phyloP scores from a whole-genome alignment of 2,113 vertebrate genomes.

The Lonchura striata region DNA sequence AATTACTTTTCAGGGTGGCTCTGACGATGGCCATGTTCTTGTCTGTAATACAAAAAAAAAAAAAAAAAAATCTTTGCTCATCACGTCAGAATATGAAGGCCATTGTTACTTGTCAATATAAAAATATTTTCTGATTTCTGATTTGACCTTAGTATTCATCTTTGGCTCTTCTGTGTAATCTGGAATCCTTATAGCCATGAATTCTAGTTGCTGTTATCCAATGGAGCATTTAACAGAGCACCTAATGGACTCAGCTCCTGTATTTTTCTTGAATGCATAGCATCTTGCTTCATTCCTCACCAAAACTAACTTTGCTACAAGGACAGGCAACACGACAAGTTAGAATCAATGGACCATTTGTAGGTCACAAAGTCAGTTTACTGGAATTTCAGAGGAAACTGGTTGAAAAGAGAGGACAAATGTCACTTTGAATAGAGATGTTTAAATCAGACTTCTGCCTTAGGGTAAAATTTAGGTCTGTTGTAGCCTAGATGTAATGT shows the following conservation, averaged over 20 bases:
- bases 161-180: neutral
- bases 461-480: slow-evolving; percentile 82
- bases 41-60: slow-evolving; percentile 8
- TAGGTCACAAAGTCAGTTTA: slow-evolving; percentile 83
- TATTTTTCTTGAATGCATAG: slow-evolving; percentile 62
- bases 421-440: slow-evolving; percentile 86
- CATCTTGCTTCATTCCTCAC: slow-evolving; percentile 76
- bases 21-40: neutral
- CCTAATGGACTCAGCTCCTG: slow-evolving; percentile 81
- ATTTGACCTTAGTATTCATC: slow-evolving; percentile 13
- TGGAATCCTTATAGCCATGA: slow-evolving; percentile 5
- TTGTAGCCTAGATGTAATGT: slow-evolving; percentile 80
- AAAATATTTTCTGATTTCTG: slow-evolving; percentile 35
- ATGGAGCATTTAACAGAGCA: slow-evolving; percentile 76
- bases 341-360: slow-evolving; percentile 76
- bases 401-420: slow-evolving; percentile 85
- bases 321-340: slow-evolving; percentile 68
- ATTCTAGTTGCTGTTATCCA: slow-evolving; percentile 54
- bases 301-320: slow-evolving; percentile 67
- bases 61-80: neutral
- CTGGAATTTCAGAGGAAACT: slow-evolving; percentile 85
- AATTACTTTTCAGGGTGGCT: slow-evolving; percentile 62
- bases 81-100: slow-evolving; percentile 22
- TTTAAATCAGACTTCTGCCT: slow-evolving; percentile 85
- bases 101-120: slow-evolving; percentile 19